These are phyloP conservation scores for Nasonia vitripennis DNA, from an alignment of 1,140 invertebrate genomes.

Conservation along the genomic window DNA sequence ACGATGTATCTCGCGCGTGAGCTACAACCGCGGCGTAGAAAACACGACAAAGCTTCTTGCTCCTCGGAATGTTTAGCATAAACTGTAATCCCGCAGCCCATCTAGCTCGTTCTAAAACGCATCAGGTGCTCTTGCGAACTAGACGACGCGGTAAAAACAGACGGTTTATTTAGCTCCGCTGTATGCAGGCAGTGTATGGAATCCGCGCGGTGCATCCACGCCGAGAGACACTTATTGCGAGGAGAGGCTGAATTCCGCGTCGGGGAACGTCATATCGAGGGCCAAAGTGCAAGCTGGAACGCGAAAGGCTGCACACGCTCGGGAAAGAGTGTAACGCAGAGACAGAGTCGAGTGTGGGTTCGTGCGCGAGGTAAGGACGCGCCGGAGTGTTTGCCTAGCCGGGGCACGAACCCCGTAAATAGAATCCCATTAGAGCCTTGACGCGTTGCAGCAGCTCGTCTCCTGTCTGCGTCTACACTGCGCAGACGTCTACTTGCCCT, in stretches of 20 bases:
- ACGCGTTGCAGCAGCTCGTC: constrained; percentile 61
- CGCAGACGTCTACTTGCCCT: constrained; percentile 16
- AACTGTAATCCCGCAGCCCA: not conserved
- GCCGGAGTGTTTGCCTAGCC: constrained; percentile 69
- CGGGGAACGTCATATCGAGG: constrained; percentile 42
- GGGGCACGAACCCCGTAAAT: constrained; percentile 71
- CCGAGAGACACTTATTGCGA: constrained; percentile 9
- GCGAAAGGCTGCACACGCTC: not conserved
- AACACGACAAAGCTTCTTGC: constrained; percentile 52
- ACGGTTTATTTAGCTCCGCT: not conserved
- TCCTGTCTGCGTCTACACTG: constrained; percentile 42
- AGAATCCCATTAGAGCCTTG: constrained; percentile 73
- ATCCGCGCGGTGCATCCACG: not conserved
- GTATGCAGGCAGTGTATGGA: no score
- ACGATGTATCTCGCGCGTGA: constrained; percentile 30
- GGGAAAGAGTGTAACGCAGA: constrained; percentile 38
- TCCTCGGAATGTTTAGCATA: constrained; percentile 22
- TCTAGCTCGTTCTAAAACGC: not conserved
- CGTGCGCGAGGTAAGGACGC: constrained; percentile 42
- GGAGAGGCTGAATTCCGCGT: constrained; percentile 43
- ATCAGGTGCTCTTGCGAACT: not conserved
- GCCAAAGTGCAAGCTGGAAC: constrained; percentile 13
- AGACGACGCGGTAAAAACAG: not conserved
- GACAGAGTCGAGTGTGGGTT: constrained; percentile 32
- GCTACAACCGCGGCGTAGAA: constrained; percentile 21